Percentiles rank a stretch among this genome's conserved stretches.
These are phyloP conservation scores for Girardia tigrina DNA, from an alignment of 2,888 invertebrate genomes.

Conservation along the genomic window DNA sequence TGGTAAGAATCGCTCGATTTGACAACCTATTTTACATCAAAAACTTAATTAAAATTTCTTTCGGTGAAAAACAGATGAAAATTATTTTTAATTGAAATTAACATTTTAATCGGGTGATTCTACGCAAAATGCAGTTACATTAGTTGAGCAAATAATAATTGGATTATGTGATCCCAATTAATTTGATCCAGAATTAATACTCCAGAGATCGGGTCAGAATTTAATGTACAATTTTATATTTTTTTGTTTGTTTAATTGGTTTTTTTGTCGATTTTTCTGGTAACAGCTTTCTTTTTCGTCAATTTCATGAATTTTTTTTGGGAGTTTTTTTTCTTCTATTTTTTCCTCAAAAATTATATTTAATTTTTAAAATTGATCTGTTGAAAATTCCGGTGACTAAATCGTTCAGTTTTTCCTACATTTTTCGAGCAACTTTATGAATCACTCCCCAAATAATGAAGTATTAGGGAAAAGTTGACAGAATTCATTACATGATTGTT, in stretches of 20 bases:
- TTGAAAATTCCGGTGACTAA: too few relatives aligned
- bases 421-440: too few relatives aligned
- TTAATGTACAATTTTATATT: not conserved
- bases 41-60: slow-evolving; percentile 9
- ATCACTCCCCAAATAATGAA: too few relatives aligned
- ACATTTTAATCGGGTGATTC: slow-evolving; percentile 15
- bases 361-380: too few relatives aligned
- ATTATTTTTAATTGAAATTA: slow-evolving; percentile 23
- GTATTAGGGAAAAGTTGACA: too few relatives aligned
- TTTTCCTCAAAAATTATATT: too few relatives aligned
- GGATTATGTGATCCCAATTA: slow-evolving; percentile 20
- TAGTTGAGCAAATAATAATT: slow-evolving; percentile 3
- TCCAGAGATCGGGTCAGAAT: not conserved
- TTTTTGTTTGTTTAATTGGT: slow-evolving; percentile 6
- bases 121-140: slow-evolving; percentile 23
- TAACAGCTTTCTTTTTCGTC: too few relatives aligned
- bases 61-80: slow-evolving; percentile 16
- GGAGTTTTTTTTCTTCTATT: too few relatives aligned
- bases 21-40: slow-evolving; percentile 8
- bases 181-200: slow-evolving; percentile 10
- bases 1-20: not conserved
- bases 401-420: too few relatives aligned
- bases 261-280: not conserved
- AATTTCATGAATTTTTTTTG: too few relatives aligned
- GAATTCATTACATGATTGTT: too few relatives aligned